Base-by-base conservation (phyloP, 2,113 vertebrate species). In the Hippoglossus stenolepis region DNA sequence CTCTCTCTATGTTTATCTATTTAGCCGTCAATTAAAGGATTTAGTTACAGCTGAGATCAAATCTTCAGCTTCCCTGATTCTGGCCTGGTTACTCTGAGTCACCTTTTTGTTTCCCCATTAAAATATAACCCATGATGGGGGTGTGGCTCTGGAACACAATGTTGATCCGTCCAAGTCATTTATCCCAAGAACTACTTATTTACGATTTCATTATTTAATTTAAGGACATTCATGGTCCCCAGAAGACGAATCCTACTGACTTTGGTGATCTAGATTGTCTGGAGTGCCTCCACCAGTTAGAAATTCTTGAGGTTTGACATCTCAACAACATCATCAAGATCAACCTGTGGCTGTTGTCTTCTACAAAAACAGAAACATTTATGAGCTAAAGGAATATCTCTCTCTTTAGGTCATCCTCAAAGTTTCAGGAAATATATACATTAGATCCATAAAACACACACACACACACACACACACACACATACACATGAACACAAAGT, bases 1-100 rank as follows among this genome's bases (percentile, higher is more conserved):
- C 5, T 12, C 17, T 56, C 80, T 70, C 24, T 28, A 20, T 70
- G 40, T 79, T 87, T 82, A 89, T 83, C 75, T 85, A 63, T 40
- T 86, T 82, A 82, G 68, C 77, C 40, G 70, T 82, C 78, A 82
- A 72, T 85, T 87, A 88, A 79, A 76, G 2, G 1, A 70, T 79
- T 85, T 70, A 26, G 54, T 35, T 76, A 79, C 75, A 60, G 6
- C 21, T 58, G 31, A 75, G 65, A 83, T 67, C 40, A 74, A 76
- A 69, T 49, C 11, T 3, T 68, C 59, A 18, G 57, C 38, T 18
- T 6, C 5, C 45, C 7, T 49, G 3, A n/a, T 18, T 51, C 49
- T 51, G 15, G 15, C 13, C 49, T 51, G 2, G 17, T 58, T 13
- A 21, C 13, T 68, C 23, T 58, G 24, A 15, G 23, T 61, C 63